These are phyloP conservation scores for Sminthurinus signatus DNA, from an alignment of 1,140 invertebrate genomes.

Conservation along the genomic window DNA sequence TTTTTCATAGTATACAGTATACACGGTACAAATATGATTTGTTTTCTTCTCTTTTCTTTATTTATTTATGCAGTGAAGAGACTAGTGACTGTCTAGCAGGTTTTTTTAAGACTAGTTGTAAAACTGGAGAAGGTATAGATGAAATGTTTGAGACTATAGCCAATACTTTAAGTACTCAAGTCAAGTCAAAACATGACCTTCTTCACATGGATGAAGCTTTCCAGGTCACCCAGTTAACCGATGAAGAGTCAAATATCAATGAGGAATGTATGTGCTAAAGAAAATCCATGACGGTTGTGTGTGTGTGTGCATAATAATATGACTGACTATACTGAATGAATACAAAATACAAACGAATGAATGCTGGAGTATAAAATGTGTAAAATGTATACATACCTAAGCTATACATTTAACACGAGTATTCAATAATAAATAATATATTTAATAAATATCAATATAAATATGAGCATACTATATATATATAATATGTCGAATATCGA, in stretches of 20 bases:
- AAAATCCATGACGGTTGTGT: constrained; percentile 5
- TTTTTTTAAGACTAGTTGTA: constrained; percentile 64
- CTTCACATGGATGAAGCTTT: constrained; percentile 19
- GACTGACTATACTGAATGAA: too few relatives aligned
- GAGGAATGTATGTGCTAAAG: constrained; percentile 15
- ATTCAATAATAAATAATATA: too few relatives aligned
- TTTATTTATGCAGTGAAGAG: neutral
- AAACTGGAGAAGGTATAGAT: constrained; percentile 74
- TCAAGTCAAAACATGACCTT: constrained; percentile 13
- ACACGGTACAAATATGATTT: neutral
- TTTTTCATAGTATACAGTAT: too few relatives aligned
- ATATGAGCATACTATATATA: too few relatives aligned
- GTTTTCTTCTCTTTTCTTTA: neutral
- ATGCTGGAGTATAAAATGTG: too few relatives aligned
- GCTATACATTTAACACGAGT: too few relatives aligned
- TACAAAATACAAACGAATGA: too few relatives aligned
- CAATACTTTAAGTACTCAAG: constrained; percentile 51
- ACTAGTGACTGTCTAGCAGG: constrained; percentile 13
- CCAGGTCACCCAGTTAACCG: constrained; percentile 9
- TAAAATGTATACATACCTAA: too few relatives aligned
- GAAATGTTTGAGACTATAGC: constrained; percentile 89
- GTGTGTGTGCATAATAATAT: too few relatives aligned
- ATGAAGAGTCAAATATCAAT: constrained; percentile 4
- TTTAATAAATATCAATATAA: too few relatives aligned
- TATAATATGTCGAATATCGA: too few relatives aligned